Conservation (phyloP, 53 echinoderm and acorn worm genomes). For the Paracentrotus lividus region DNA sequence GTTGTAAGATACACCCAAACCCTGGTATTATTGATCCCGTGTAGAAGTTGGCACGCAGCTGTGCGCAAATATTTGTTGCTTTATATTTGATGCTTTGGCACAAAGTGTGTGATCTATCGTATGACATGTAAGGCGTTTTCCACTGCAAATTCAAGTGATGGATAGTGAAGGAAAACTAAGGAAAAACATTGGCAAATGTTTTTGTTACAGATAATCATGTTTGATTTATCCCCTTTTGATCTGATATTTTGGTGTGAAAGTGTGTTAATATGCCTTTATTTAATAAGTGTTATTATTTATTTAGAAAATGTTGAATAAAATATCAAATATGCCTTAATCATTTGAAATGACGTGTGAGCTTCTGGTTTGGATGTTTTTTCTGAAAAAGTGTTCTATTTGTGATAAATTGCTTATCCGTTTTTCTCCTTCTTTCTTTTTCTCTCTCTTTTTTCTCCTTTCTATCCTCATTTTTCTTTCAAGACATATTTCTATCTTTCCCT, state of each 20-base stretch:
- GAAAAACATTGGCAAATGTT: background rate
- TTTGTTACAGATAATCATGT: background rate
- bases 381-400: too few species aligned
- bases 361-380: too few species aligned
- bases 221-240: background rate
- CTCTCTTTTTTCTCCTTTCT: background rate
- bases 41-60: background rate
- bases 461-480: too few species aligned
- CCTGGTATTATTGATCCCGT: conserved; percentile 30
- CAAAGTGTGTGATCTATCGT: background rate
- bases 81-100: conserved; percentile 14
- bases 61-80: conserved; percentile 4
- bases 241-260: background rate
- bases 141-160: conserved; percentile 1
- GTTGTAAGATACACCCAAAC: background rate
- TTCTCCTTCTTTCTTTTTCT: background rate
- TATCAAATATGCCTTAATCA: background rate
- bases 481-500: too few species aligned
- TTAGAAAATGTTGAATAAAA: background rate
- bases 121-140: background rate
- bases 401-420: background rate
- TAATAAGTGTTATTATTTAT: background rate
- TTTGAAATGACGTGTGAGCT: too few species aligned
- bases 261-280: background rate
- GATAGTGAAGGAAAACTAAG: background rate